Conservation (phyloP, 2,113 vertebrate genomes). For the Melanostigma gelatinosum region DNA sequence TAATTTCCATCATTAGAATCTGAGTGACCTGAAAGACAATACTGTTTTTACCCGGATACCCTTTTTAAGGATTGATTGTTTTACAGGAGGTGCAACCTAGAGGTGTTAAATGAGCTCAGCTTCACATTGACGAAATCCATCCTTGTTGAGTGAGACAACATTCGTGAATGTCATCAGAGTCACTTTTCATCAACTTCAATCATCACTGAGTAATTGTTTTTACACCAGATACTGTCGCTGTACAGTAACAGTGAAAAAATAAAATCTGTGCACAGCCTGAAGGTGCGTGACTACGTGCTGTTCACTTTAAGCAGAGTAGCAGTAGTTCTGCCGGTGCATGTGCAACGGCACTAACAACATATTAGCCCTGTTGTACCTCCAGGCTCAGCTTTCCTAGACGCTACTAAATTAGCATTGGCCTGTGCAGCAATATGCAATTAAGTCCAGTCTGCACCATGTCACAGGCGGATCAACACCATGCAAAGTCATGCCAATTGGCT, state of each 20-base stretch:
- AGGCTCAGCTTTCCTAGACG: constrained; percentile 60
- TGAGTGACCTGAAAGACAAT: not conserved
- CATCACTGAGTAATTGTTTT: constrained; percentile 32
- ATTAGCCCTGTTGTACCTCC: constrained; percentile 61
- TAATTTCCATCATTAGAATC: not conserved
- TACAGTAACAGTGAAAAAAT: constrained; percentile 21
- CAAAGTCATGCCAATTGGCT: constrained; percentile 76
- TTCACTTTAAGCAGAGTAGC: constrained; percentile 49
- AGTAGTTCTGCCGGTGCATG: constrained; percentile 10
- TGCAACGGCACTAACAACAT: constrained; percentile 55
- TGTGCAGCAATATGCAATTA: constrained; percentile 63
- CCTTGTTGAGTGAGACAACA: constrained; percentile 18
- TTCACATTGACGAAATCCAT: not conserved
- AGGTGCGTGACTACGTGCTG: constrained; percentile 28
- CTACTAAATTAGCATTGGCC: constrained; percentile 68
- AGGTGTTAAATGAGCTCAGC: constrained; percentile 8
- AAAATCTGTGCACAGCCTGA: constrained; percentile 19
- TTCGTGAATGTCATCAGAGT: constrained; percentile 25
- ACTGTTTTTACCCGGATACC: not conserved
- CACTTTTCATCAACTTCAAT: constrained; percentile 25
- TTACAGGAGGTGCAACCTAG: not conserved
- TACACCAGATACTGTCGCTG: constrained; percentile 21
- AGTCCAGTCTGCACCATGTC: constrained; percentile 69
- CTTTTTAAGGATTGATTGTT: not conserved
- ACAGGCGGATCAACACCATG: constrained; percentile 68